Percentiles rank a stretch among this genome's conserved stretches.
phyloP scores from a whole-genome alignment of 1,140 invertebrate genomes.

The Drosophila micromelanica region DNA sequence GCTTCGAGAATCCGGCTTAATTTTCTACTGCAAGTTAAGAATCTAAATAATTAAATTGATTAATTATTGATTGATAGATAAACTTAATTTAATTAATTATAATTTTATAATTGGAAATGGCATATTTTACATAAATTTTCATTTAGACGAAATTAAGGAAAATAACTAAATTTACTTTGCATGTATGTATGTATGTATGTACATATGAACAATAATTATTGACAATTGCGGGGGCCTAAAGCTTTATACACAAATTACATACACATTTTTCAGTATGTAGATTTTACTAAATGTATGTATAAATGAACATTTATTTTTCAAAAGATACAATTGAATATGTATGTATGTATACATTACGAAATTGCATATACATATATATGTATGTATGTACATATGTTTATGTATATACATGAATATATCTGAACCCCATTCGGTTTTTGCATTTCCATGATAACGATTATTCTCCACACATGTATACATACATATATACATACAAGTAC shows the following conservation, averaged over 20 bases:
- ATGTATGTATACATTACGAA: background rate
- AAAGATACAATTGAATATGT: background rate
- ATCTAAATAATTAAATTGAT: too few relatives aligned
- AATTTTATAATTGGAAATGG: too few relatives aligned
- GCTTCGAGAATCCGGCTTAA: background rate
- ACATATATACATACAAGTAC: slow-evolving; percentile 5
- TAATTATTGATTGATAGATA: too few relatives aligned
- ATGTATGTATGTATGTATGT: background rate
- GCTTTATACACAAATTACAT: too few relatives aligned
- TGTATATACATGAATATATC: slow-evolving; percentile 11
- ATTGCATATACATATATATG: background rate
- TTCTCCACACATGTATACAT: background rate
- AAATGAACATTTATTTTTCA: too few relatives aligned
- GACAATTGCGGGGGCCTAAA: too few relatives aligned
- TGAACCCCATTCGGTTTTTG: background rate
- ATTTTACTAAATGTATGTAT: too few relatives aligned
- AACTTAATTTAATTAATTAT: too few relatives aligned
- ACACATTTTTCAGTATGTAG: too few relatives aligned
- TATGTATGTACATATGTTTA: slow-evolving; percentile 1
- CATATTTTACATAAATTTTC: too few relatives aligned
- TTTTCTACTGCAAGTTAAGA: too few relatives aligned
- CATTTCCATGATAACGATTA: slow-evolving; percentile 1
- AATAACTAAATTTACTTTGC: background rate
- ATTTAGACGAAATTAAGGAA: too few relatives aligned
- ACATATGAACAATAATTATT: background rate